Base-by-base conservation (phyloP, 2,888 invertebrate species). In the Pediacus dermestoides region DNA sequence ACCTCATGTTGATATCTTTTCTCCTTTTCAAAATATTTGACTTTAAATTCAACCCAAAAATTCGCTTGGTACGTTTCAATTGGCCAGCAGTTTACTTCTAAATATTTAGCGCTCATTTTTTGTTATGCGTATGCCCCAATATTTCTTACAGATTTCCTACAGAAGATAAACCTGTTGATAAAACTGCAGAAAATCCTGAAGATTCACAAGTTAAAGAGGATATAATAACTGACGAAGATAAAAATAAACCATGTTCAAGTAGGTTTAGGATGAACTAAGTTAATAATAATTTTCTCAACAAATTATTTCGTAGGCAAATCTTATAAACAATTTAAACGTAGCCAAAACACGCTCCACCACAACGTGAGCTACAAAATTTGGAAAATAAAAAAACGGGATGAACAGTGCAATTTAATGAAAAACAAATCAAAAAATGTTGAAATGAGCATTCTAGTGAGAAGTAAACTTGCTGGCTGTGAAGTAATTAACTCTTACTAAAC, bases 361-460 rank as follows among this genome's bases (percentile, higher is more conserved):
- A 66, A 67, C 46, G 64, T 52, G 2, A 53, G 55, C 12, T 67
- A 67, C 30, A 52, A 56, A 30, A 34, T 66, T n/a, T 67, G 67
- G 67, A 57, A 52, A 16, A 38, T 66, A 2, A 56, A 53, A 37
- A 53, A 53, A 34, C 53, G 46, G n/a, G 46, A 46, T 12, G 50
- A 49, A 26, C 48, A 50, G 26, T 55, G 44, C 38, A 47, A 45
- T 12, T 37, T 63, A 8, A 54, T 64, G 54, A 64, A 64, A 49
- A 52, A 50, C n/a, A 53, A 47, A 40, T 28, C 31, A 4, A 52
- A 50, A 34, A 47, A 42, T n/a, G 52, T 50, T n/a, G 55, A 56
- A 32, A 52, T 66, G 28, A 60, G 60, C 30, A 46, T 67, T 10
- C 48, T 67, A 27, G 48, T 66, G 4, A 37, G 67, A 22, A 55